Percentiles rank a stretch among this genome's conserved stretches.
phyloP scores from a whole-genome alignment of 2,888 invertebrate species.

The Diarsia brunnea region DNA sequence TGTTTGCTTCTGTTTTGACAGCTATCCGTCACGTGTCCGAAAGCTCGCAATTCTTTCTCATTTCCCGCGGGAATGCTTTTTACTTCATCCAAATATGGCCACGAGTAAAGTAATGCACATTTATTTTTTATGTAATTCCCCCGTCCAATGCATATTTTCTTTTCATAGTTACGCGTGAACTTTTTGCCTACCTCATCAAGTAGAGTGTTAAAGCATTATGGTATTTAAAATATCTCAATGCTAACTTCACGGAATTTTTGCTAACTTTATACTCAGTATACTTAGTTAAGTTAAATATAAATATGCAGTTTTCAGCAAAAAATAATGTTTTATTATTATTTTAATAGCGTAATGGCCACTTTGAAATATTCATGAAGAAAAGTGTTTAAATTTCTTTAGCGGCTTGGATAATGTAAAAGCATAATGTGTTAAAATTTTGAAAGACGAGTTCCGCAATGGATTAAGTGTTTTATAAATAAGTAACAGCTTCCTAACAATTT shows the following conservation, averaged over 20 bases:
- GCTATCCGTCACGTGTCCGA: constrained; percentile 46
- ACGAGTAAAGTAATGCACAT: constrained; percentile 46
- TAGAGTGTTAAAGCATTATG: constrained; percentile 55
- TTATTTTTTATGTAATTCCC: constrained; percentile 50
- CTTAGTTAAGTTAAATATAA: constrained; percentile 7
- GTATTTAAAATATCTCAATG: constrained; percentile 50
- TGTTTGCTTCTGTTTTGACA: constrained; percentile 48
- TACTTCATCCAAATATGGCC: constrained; percentile 41
- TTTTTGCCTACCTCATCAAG: constrained; percentile 59
- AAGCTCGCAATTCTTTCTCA: constrained; percentile 43
- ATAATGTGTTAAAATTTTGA: neutral
- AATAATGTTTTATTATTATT: constrained; percentile 8
- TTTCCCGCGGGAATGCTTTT: constrained; percentile 35
- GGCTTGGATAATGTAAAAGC: neutral
- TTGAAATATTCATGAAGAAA: constrained; percentile 8
- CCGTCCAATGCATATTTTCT: constrained; percentile 48
- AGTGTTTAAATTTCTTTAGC: constrained; percentile 9
- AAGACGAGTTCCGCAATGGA: neutral
- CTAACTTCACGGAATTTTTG: constrained; percentile 24
- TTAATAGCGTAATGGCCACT: neutral
- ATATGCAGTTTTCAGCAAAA: neutral
- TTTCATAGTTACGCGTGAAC: constrained; percentile 47
- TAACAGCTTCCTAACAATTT: neutral
- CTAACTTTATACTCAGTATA: constrained; percentile 10
- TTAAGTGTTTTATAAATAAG: neutral